Conservation (phyloP, 2,888 invertebrate species). For the Priocnemis perturbator region DNA sequence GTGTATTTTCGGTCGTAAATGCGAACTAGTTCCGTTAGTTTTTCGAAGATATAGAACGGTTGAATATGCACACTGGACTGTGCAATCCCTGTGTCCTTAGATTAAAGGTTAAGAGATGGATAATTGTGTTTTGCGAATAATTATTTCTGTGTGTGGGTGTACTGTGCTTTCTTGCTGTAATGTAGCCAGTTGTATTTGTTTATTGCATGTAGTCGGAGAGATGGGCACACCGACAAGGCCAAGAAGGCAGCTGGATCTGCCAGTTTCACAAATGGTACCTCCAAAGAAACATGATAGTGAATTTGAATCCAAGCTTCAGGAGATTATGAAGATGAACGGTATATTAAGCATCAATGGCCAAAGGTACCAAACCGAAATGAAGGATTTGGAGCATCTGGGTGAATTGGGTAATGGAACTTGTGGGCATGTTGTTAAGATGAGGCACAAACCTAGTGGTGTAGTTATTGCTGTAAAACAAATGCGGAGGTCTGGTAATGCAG, state of each 20-base stretch:
- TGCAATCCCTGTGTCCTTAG: too few relatives aligned
- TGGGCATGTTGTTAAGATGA: conserved; percentile 98
- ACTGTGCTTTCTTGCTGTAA: too few relatives aligned
- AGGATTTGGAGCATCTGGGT: conserved; percentile 89
- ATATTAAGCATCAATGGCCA: conserved; percentile 88
- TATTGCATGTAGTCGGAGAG: conserved; percentile 70
- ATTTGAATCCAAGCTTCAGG: conserved; percentile 88
- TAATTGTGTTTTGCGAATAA: too few relatives aligned
- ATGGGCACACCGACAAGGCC: conserved; percentile 77
- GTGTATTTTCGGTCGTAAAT: too few relatives aligned
- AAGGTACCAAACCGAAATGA: conserved; percentile 87
- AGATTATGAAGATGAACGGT: conserved; percentile 95
- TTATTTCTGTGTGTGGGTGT: too few relatives aligned
- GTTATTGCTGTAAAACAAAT: conserved; percentile 99
- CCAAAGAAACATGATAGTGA: conserved; percentile 80
- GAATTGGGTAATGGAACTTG: conserved; percentile 97
- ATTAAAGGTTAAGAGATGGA: too few relatives aligned
- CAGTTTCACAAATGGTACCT: conserved; percentile 79
- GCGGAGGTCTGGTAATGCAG: conserved; percentile 96
- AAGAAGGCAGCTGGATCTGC: conserved; percentile 78
- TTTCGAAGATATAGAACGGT: too few relatives aligned
- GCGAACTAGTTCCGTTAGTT: too few relatives aligned
- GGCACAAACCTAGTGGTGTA: conserved; percentile 88
- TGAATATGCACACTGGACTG: too few relatives aligned
- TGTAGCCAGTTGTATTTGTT: too few relatives aligned